phyloP scores from a whole-genome alignment of 2,797 vertebrate genomes.

The Epinephelus malabaricus region DNA sequence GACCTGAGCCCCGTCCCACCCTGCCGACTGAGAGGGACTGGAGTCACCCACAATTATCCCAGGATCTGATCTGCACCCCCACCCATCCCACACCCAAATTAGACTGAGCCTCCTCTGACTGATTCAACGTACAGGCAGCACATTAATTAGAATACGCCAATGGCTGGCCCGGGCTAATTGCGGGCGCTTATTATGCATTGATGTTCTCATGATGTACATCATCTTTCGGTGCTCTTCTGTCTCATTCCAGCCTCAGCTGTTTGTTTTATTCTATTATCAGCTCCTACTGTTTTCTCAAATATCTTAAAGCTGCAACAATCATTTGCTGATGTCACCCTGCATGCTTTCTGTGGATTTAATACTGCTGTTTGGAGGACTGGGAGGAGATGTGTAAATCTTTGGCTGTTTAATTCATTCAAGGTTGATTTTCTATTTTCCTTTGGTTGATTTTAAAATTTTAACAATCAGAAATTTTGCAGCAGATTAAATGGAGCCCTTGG shows the following conservation, averaged over 20 bases:
- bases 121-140: conserved; percentile 71
- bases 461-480: too few species aligned
- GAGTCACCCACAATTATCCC: conserved; percentile 91
- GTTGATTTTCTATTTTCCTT: too few species aligned
- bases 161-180: conserved; percentile 78
- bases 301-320: conserved; percentile 54
- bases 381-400: too few species aligned
- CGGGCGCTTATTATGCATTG: conserved; percentile 80
- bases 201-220: conserved; percentile 79
- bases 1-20: conserved; percentile 82
- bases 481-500: too few species aligned
- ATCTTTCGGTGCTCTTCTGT: conserved; percentile 58
- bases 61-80: conserved; percentile 84
- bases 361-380: neutral
- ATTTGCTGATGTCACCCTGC: conserved; percentile 1
- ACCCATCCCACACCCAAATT: conserved; percentile 71
- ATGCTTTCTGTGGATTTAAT: conserved; percentile 28
- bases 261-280: conserved; percentile 63
- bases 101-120: conserved; percentile 71
- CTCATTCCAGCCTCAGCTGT: conserved; percentile 50
- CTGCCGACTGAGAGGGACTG: conserved; percentile 85
- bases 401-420: too few species aligned
- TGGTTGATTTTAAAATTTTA: too few species aligned
- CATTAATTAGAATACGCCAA: conserved; percentile 81
- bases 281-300: conserved; percentile 46